Conservation (phyloP, 2,797 vertebrate species). For the Centroberyx gerrardi region DNA sequence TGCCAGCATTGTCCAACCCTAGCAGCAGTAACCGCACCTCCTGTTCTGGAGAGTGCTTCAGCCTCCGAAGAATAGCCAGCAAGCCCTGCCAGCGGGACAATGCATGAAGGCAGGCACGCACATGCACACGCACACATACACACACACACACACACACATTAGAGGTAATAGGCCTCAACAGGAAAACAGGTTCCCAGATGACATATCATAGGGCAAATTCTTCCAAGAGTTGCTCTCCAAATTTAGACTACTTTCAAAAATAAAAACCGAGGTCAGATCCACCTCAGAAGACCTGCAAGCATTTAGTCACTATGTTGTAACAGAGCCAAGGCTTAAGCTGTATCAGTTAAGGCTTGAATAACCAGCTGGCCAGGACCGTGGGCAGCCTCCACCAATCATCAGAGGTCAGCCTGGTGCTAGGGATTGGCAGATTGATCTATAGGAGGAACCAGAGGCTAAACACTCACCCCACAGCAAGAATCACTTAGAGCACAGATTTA, state of each 20-base stretch:
- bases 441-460: slow-evolving; percentile 43
- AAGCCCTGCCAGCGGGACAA: slow-evolving; percentile 86
- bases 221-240: slow-evolving; percentile 5
- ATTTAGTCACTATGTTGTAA: slow-evolving; percentile 15
- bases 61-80: slow-evolving; percentile 92
- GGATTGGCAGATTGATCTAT: slow-evolving; percentile 48
- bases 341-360: slow-evolving; percentile 21
- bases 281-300: background rate
- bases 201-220: background rate
- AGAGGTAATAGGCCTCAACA: slow-evolving; percentile 14
- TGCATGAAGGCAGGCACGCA: background rate
- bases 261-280: background rate
- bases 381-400: slow-evolving; percentile 24
- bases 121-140: slow-evolving; percentile 7
- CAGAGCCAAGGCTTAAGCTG: background rate
- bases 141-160: slow-evolving; percentile 25
- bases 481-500: slow-evolving; percentile 66
- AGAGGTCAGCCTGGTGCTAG: slow-evolving; percentile 23
- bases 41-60: slow-evolving; percentile 95
- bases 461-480: slow-evolving; percentile 41
- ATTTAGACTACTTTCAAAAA: slow-evolving; percentile 1
- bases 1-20: slow-evolving; percentile 96
- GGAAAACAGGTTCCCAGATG: background rate
- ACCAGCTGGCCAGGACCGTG: background rate
- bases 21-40: slow-evolving; percentile 95